Evolutionary conservation across 2,888 invertebrate genomes (phyloP), one percentile per base, ranked within the genome.

Genomic region (Maniola hyperantus): DNA sequence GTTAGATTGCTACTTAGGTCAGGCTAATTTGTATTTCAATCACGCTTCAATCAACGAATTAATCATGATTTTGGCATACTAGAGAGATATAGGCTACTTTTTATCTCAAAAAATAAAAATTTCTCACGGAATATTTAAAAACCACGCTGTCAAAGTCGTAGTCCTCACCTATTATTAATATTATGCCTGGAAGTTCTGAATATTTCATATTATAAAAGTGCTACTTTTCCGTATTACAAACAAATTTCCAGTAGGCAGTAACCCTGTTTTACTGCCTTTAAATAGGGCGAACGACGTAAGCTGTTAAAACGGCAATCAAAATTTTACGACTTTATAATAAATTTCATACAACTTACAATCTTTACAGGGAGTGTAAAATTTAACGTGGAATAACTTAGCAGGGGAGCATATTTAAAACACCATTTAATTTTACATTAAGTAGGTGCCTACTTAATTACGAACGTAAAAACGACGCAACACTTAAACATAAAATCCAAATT

Each of bases 261-360:
- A 51, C 20, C 42, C 55, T 26, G 20, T 61, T 70, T 70, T 67
- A 70, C 36, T 65, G 54, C 62, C 64, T 51, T 65, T 48, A 60
- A 67, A 68, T 61, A 34, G 50, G 48, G 34, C 8, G 18, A 48
- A 48, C 42, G 42, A 33, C 60, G 51, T 46, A 64, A 60, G 63
- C 34, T 60, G 50, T 65, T 63, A 69, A 62, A 70, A 66, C 57
- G 42, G 60, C 61, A 61, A 53, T 70, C 65, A 70, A 65, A 64
- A 46, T 60, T 70, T 70, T 70, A 70, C 64, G 42, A 51, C 61
- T 64, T 64, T 61, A 64, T 68, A 66, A 70, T 67, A 70, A 70
- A 67, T 63, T 70, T 61, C 57, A 64, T 34, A 66, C 69, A 71
- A 70, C 68, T 72, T 70, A 57, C 64, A 66, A 66, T 64, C 64